phyloP scores from a whole-genome alignment of 2,113 vertebrate genomes.

The Pongo abelii region DNA sequence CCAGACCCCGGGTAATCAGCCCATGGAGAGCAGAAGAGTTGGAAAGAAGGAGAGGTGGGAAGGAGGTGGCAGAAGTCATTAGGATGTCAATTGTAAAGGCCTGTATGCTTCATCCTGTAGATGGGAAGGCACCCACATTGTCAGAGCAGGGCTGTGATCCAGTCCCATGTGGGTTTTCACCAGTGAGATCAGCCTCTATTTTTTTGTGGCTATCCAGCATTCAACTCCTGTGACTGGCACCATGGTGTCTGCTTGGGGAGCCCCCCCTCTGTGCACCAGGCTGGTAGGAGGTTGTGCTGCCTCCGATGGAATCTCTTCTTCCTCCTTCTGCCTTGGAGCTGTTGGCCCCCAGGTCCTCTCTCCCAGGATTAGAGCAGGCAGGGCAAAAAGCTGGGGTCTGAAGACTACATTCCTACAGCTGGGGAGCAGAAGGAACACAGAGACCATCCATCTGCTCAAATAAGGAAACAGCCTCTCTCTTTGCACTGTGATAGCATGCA shows the following conservation, averaged over 20 bases:
- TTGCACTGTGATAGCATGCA: background rate
- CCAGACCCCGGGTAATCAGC: background rate
- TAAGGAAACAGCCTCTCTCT: background rate
- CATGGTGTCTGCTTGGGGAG: no score
- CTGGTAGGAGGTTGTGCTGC: background rate
- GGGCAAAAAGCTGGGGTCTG: background rate
- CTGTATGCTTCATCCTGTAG: background rate
- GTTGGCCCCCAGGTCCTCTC: background rate
- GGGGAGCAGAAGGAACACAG: background rate
- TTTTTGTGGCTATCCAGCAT: background rate
- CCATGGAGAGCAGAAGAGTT: rapidly evolving
- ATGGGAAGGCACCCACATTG: background rate
- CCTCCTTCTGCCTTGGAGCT: background rate
- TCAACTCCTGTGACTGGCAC: background rate
- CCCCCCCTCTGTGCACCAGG: background rate
- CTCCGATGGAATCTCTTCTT: background rate
- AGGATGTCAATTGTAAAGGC: background rate
- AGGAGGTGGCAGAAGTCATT: background rate
- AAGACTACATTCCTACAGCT: background rate
- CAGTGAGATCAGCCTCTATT: background rate
- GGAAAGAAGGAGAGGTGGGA: background rate
- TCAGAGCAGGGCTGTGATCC: background rate
- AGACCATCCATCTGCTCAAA: background rate
- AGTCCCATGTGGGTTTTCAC: background rate
- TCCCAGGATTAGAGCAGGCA: background rate